Base-by-base conservation (phyloP, 2,888 invertebrate species). In the Protonemura montana region DNA sequence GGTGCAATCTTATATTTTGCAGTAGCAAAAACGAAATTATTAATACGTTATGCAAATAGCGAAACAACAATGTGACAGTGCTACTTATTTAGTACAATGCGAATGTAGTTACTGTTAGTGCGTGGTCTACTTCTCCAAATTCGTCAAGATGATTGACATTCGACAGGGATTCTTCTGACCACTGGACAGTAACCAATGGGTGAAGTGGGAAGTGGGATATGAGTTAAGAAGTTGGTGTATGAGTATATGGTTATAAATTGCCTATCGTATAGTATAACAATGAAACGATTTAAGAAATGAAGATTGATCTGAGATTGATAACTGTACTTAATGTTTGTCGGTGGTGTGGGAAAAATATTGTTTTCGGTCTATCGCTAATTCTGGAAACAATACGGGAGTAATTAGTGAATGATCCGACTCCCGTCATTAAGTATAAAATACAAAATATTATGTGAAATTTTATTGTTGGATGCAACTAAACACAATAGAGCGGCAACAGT, bases 251-350 rank as follows among this genome's bases (percentile, higher is more conserved):
- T 2, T 59, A 59, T 59, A 16, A 3, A 59, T 59, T 59, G 59
- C 59, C 2, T 59, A 59, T 59, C 59, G 59, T 21, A 59, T 59
- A 10, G 7, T 59, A 10, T 59, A 59, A 59, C 59, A 59, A 59
- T 59, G 59, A 59, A 59, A 59, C 59, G 59, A 21, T 59, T 59
- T 59, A 59, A 21, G 6, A 59, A 78, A 28, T 25, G 27, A 81
- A 81, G 81, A 81, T 81, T 81, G 81, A 81, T 29, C n/a, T 30
- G 7, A 30, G 81, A 81, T 81, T 81, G 81, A 29, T 81, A 81
- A 81, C 81, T 81, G 81, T 81, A 78, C 26, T 27, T 59, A 7
- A 59, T 59, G 59, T 59, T 59, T 59, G 59, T 59, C 59, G 59
- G 28, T 28, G 26, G 78, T 78, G 78, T 78, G 78, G 28, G 78